These are phyloP conservation scores for Cuculus canorus DNA, from an alignment of 2,797 vertebrate species.

Conservation along the genomic window DNA sequence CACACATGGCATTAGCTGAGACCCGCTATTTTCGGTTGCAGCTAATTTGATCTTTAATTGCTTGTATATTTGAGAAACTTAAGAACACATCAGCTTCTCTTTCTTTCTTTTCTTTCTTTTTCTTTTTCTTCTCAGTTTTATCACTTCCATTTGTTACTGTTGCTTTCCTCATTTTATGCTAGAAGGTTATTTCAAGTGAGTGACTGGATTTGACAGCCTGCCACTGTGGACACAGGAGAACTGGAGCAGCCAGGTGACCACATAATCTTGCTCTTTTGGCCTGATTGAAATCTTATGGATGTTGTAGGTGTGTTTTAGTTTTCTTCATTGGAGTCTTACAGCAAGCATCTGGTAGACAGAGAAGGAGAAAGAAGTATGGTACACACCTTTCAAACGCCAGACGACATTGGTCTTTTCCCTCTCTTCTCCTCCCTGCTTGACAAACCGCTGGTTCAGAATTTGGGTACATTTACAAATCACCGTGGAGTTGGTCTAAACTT, in stretches of 20 bases:
- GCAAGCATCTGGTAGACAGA: background rate
- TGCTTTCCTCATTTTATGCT: background rate
- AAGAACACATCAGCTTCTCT: background rate
- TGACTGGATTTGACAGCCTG: background rate
- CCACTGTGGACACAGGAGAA: background rate
- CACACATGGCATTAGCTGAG: background rate
- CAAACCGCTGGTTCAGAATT: background rate
- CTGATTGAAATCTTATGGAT: background rate
- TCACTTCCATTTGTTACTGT: background rate
- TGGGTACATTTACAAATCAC: background rate
- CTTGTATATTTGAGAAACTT: background rate
- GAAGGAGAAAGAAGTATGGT: background rate
- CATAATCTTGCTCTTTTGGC: background rate
- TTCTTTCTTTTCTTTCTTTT: background rate
- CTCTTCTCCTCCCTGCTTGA: background rate
- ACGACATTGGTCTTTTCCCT: background rate
- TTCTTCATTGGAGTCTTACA: background rate
- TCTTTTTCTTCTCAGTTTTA: background rate
- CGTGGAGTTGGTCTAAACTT: background rate
- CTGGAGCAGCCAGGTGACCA: background rate
- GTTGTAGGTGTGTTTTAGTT: background rate
- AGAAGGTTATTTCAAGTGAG: background rate
- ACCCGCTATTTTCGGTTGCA: background rate
- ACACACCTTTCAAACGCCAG: background rate
- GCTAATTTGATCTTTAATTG: background rate